Conservation (phyloP, 2,113 vertebrate genomes). For the Pampusana beccarii region DNA sequence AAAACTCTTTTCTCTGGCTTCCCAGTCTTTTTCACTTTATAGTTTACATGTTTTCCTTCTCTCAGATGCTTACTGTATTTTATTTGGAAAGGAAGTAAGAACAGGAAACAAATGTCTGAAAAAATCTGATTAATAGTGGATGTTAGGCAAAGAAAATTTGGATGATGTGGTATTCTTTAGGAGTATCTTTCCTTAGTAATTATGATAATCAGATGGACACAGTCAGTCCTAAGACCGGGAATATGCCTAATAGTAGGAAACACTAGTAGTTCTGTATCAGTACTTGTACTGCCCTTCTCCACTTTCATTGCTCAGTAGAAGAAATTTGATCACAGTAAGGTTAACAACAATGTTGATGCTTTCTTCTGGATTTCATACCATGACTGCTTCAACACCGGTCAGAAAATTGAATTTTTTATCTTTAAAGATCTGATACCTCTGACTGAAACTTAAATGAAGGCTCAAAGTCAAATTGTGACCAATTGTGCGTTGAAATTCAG, state of each 20-base stretch:
- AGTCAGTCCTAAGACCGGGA: not conserved
- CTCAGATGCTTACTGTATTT: not conserved
- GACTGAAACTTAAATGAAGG: not conserved
- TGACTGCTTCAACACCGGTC: not conserved
- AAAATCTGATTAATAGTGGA: not conserved
- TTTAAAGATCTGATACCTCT: not conserved
- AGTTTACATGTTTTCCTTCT: not conserved
- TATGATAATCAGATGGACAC: not conserved
- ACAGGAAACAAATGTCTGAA: not conserved
- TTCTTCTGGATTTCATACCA: not conserved
- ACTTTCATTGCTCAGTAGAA: not conserved
- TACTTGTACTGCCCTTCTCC: not conserved
- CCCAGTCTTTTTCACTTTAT: not conserved
- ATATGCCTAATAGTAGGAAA: not conserved
- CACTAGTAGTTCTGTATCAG: not conserved
- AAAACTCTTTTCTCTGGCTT: not conserved
- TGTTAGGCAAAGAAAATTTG: not conserved
- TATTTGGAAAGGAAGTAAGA: not conserved
- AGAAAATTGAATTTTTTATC: not conserved
- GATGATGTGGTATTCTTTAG: not conserved
- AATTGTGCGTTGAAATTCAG: not conserved
- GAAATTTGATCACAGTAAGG: not conserved
- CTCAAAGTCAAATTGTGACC: not conserved
- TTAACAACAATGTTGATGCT: not conserved
- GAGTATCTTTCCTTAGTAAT: not conserved